phyloP scores from a whole-genome alignment of 2,797 vertebrate genomes.

The Gallinago stenura region DNA sequence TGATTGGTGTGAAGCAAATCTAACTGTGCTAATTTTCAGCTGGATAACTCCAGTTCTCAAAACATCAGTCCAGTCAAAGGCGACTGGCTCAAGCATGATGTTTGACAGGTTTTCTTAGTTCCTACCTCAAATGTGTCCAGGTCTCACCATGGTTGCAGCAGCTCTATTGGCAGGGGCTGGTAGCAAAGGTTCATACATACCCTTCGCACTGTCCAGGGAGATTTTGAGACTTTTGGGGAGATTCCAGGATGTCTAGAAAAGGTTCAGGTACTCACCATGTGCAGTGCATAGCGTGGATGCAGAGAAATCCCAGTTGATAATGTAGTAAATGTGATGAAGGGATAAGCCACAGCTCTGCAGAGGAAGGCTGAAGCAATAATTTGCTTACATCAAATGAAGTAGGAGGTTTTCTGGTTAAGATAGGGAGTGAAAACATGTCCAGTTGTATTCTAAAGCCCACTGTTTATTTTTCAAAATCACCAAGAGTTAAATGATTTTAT shows the following conservation, averaged over 20 bases:
- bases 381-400: background rate
- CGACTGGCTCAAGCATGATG: background rate
- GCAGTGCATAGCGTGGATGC: rapidly evolving
- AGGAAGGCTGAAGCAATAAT: background rate
- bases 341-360: background rate
- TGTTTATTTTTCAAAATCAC: background rate
- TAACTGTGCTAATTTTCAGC: background rate
- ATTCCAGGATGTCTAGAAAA: background rate
- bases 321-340: background rate
- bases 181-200: background rate
- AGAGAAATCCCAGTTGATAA: background rate
- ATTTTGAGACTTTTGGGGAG: background rate
- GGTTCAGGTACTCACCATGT: background rate
- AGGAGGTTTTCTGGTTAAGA: background rate
- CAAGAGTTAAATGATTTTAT: background rate
- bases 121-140: background rate
- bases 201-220: background rate
- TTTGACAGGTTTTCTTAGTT: background rate
- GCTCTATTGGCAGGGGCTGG: background rate
- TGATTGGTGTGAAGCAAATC: background rate
- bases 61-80: background rate
- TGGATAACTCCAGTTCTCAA: background rate
- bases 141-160: background rate
- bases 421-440: background rate
- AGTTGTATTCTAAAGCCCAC: background rate